Base-by-base conservation (phyloP, 2,888 invertebrate species). In the Hecatera dysodea region DNA sequence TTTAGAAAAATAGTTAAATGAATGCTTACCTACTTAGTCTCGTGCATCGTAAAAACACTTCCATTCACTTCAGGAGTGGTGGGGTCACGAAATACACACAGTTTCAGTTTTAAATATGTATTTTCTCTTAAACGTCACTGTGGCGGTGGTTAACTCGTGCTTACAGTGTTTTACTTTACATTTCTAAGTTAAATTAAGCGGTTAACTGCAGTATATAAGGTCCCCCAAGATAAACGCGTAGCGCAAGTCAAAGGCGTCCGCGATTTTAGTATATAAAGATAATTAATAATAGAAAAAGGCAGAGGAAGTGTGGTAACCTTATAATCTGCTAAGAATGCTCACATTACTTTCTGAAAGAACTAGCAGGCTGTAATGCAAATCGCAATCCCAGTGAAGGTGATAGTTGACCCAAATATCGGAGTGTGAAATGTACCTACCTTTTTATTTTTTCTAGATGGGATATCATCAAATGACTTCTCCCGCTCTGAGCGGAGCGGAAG, bases 171-270 rank as follows among this genome's bases (percentile, higher is more conserved):
- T 84, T 83, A 87, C 79, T 84, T 84, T 80, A 84, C 71, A 82
- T 86, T 87, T 82, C 85, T 81, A 86, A 89, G 89, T 90, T 90
- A 88, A 91, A 91, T 90, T 90, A 91, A 90, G 88, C 87, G 87
- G 90, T 90, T 85, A 87, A 87, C 82, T 88, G 85, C 85, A 85
- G 83, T 85, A 81, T 85, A 85, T 86, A 85, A 88, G 87, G 81
- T 81, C 74, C 33, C 44, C 65, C 69, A 80, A 78, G 82, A 67
- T 78, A 80, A 59, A 62, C 36, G 64, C 19, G 22, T 55, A 66
- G 82, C 22, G 7, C 19, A 80, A 60, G 75, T 50, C 19, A 70
- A 0, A 52, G 9, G 57, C 56, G 19, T 11, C 11, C 44, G 72
- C 80, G 72, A 53, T 59, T 69, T 68, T 22, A 19, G n/a, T 33